A percentile compares a stretch with the other conserved stretches of the same genome.
phyloP scores from a whole-genome alignment of 1,140 invertebrate species.

The Cherax quadricarinatus region DNA sequence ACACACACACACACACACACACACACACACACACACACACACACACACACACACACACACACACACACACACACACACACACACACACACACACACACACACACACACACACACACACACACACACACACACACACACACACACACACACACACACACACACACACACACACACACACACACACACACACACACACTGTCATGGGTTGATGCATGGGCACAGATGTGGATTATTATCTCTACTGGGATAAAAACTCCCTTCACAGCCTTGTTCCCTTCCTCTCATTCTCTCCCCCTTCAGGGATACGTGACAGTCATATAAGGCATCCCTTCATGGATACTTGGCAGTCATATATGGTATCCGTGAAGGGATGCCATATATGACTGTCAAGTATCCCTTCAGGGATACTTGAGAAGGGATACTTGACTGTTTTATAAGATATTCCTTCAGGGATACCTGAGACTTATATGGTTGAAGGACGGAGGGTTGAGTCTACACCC shows the following conservation, averaged over 20 bases:
- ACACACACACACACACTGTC: constrained; percentile 1
- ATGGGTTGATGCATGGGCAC: neutral
- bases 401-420: too few relatives aligned
- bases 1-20: constrained; percentile 27
- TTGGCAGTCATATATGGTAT: neutral
- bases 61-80: constrained; percentile 29
- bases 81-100: too few relatives aligned
- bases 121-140: too few relatives aligned
- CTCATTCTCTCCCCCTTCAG: neutral
- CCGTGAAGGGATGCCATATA: neutral
- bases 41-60: neutral
- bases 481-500: too few relatives aligned
- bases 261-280: neutral
- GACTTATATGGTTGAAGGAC: too few relatives aligned
- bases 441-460: too few relatives aligned
- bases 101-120: too few relatives aligned
- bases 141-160: neutral
- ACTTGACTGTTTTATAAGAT: too few relatives aligned
- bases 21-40: constrained; percentile 12
- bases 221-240: neutral
- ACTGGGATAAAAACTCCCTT: neutral
- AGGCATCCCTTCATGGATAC: neutral
- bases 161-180: constrained; percentile 29
- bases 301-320: neutral
- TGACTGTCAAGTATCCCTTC: too few relatives aligned